Base-by-base conservation (phyloP, 2,888 invertebrate species). In the Limnephilus auricula region DNA sequence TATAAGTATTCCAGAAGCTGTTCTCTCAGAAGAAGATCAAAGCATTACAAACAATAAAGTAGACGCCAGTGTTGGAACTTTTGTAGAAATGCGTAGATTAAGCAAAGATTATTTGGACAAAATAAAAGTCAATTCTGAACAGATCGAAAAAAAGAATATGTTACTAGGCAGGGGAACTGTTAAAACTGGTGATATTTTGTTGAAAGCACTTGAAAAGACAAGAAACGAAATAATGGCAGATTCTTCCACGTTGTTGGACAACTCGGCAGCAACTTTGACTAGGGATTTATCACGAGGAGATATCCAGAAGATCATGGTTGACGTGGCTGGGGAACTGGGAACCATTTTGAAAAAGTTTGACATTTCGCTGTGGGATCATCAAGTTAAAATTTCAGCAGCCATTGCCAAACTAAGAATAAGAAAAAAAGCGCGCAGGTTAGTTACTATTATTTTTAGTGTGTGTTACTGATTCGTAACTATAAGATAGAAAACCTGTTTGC, bases 351-450 rank as follows among this genome's bases (percentile, higher is more conserved):
- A 95, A 78, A 96, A 96, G 0, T 96, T 97, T 0, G 97, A 98
- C 93, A 95, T 95, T 13, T 95, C 96, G 2, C 95, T 98, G 18
- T 97, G 97, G 97, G 94, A 95, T 13, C 96, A 96, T 93, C 96
- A 97, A 90, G 96, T 97, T 0, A 97, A 97, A 93, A 95, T 98
- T 78, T 98, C 98, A 0, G 98, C 98, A 0, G 97, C 98, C 0
- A 96, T 98, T 82, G 97, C 98, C 0, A 96, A 98, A 92, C 96
- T 98, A 93, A 95, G 98, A 25, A 98, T 98, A 40, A 97, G 97
- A 93, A 97, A 97, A 93, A 97, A 97, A 86, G 98, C 98, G 0
- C 96, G 97, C 50, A 94, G 94, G 96, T 97, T 94, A 95, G 95
- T 94, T 91, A 65, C 25, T 34, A 32, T 45, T 32, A 31, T 15